Base-by-base conservation (phyloP, 2,113 vertebrate species). In the Megaleporinus macrocephalus region DNA sequence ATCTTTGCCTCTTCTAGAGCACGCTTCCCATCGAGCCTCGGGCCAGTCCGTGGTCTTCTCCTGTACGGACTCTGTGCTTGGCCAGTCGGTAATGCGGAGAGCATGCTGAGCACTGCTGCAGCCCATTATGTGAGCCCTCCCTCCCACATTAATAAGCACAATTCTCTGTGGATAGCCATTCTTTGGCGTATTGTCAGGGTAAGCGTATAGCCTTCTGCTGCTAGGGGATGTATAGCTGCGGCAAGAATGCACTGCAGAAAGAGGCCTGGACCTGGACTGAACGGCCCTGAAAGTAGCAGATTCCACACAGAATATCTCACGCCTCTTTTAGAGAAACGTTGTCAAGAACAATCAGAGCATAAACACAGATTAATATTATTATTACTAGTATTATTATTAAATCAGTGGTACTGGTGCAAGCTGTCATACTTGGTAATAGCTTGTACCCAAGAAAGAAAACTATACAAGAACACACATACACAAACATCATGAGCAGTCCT, bases 71-170 rank as follows among this genome's bases (percentile, higher is more conserved):
- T 80, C 69, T 1, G 26, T 73, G 70, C 79, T 73, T 73, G 57
- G 41, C 63, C 51, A 47, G 72, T 47, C 51, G 47, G 62, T 76
- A 68, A 76, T 76, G 49, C 63, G 22, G 62, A 57, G 62, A 75
- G 61, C 80, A 75, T 69, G 80, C 80, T 68, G 72, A 55, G 61
- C 80, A 41, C 62, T 80, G 79, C 70, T 76, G 80, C 66, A 74
- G 80, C 62, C 59, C 73, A 76, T 68, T 68, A 69, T 65, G 12
- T 55, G 72, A 66, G 53, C 72, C n/a, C 24, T n/a, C 51, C 68
- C 44, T 76, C 73, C 80, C 73, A 82, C 80, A 76, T 61, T 82
- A 82, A 76, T 73, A 36, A 55, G 76, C 15, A 24, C 79, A 80
- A 73, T 80, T 72, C 79, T 73, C 70, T 18, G 59, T 55, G 70